phyloP scores from a whole-genome alignment of 2,888 invertebrate species.

The Yponomeuta sedellus region DNA sequence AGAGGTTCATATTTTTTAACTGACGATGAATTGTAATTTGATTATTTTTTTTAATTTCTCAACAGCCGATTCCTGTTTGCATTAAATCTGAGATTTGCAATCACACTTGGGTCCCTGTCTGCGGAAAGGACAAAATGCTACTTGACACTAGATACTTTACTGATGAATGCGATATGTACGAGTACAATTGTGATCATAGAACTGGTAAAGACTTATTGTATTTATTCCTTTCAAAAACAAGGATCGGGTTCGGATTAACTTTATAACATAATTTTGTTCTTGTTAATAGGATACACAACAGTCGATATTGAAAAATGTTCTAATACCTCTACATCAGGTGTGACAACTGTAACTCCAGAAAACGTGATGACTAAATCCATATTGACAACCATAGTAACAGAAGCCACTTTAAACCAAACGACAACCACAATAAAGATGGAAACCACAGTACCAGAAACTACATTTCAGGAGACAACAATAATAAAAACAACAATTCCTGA shows the following conservation, averaged over 20 bases:
- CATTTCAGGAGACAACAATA: slow-evolving; percentile 13
- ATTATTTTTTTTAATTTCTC: background rate
- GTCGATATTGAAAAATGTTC: slow-evolving; percentile 24
- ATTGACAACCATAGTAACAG: background rate
- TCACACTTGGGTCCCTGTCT: slow-evolving; percentile 55
- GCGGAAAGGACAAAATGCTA: slow-evolving; percentile 31
- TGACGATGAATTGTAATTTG: no score
- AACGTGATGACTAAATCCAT: background rate
- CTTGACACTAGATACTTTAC: slow-evolving; percentile 34
- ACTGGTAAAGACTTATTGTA: background rate
- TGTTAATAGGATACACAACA: slow-evolving; percentile 36
- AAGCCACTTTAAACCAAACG: background rate
- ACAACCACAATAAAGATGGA: background rate
- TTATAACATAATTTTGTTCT: background rate
- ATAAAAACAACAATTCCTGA: no score
- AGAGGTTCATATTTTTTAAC: no score
- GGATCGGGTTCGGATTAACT: no score
- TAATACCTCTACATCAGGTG: background rate
- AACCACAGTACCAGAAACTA: background rate
- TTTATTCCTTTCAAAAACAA: background rate
- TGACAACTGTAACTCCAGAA: background rate
- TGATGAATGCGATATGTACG: slow-evolving; percentile 53
- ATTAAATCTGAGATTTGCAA: slow-evolving; percentile 51
- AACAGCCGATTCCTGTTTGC: slow-evolving; percentile 41
- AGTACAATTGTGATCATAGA: slow-evolving; percentile 49